Base-by-base conservation (phyloP, 2,888 invertebrate genomes). In the Iphiclides podalirius region DNA sequence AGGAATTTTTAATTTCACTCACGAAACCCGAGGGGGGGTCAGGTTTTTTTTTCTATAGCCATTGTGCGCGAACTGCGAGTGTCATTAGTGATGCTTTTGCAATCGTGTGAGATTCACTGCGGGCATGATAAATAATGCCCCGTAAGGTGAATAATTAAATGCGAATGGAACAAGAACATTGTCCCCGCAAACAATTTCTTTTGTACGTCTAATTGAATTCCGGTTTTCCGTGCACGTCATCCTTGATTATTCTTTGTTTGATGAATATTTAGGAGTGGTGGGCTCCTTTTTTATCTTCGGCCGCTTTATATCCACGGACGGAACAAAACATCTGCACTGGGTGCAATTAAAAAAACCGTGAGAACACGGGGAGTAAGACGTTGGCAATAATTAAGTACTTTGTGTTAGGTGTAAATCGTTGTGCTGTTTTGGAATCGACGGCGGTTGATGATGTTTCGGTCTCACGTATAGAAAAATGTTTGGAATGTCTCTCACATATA, bases 261-360 rank as follows among this genome's bases (percentile, higher is more conserved):
- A 66, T 75, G 80, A 78, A 79, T 86, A 82, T 80, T 82, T 73
- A 75, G 66, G 59, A 61, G 55, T 68, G 58, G 59, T 61, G 72
- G 23, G 20, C 20, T n/a, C 20, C 4, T 75, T 75, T 80, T 81
- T 73, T 75, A 55, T 72, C 56, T 54, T 70, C 64, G 69, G 74
- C 67, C 67, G 67, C 70, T 78, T 75, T 67, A n/a, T 75, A 75
- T 79, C 75, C 72, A 68, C 63, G 61, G 51, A 54, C 60, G 63
- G 76, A 72, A 75, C 74, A 75, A 78, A 81, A 75, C 79, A 82
- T 82, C 83, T 85, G 85, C 74, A n/a, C 63, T 66, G 72, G 65
- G 73, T 62, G 73, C 79, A 86, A 88, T 86, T 86, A 83, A 79
- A 81, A 79, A 79, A 80, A 75, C 71, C 88, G 88, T 88, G 88